Conservation (phyloP, 2,113 vertebrate species). For the Sialia sialis region DNA sequence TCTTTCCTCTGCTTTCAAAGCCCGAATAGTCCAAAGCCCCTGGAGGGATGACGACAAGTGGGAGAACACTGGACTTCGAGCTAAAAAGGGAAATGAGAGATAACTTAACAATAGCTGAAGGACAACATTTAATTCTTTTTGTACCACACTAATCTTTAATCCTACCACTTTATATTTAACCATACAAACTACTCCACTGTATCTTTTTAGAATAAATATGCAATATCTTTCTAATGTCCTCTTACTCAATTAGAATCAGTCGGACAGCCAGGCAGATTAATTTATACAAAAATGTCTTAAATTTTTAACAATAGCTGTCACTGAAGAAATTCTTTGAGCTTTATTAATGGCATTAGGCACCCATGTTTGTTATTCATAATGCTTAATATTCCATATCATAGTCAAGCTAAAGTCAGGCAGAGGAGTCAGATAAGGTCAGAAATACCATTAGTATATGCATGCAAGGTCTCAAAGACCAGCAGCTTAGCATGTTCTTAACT, state of each 20-base stretch:
- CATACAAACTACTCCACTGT: background rate
- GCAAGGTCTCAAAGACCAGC: background rate
- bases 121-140: constrained; percentile 20
- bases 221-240: background rate
- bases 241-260: background rate
- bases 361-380: background rate
- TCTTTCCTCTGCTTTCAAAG: constrained; percentile 83
- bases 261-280: background rate
- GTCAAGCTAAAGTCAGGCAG: background rate
- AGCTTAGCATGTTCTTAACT: background rate
- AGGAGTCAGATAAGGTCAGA: background rate
- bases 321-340: background rate
- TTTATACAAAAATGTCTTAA: background rate
- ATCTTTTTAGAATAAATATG: constrained; percentile 12
- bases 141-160: constrained; percentile 23
- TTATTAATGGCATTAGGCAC: background rate
- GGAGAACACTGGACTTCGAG: constrained; percentile 93
- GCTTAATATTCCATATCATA: background rate
- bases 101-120: constrained; percentile 11
- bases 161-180: constrained; percentile 4
- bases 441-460: background rate
- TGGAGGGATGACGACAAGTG: constrained; percentile 92
- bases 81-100: constrained; percentile 68
- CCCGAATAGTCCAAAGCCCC: constrained; percentile 92
- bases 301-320: background rate